Evolutionary conservation across 2,888 invertebrate species (phyloP).

Genomic region (Drosophila sordidula): DNA sequence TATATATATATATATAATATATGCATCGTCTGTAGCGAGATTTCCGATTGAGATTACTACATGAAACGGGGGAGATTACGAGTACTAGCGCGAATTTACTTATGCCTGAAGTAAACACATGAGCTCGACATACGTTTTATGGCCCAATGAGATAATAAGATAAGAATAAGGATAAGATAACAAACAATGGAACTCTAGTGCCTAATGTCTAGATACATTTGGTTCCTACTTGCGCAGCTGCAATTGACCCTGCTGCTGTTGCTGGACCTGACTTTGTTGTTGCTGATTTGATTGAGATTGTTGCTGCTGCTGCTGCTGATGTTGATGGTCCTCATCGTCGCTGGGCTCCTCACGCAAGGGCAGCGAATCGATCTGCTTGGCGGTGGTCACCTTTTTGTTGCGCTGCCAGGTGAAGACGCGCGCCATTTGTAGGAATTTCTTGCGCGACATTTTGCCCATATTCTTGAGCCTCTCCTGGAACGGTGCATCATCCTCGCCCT

Average conservation of each 20-base stretch:
- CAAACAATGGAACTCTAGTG: constrained; percentile 54
- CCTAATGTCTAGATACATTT: neutral
- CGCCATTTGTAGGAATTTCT: constrained; percentile 92
- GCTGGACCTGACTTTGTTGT: constrained; percentile 46
- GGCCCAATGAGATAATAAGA: constrained; percentile 63
- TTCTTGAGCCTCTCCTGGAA: constrained; percentile 92
- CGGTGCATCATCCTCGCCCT: constrained; percentile 88
- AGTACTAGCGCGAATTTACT: constrained; percentile 41
- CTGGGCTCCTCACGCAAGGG: constrained; percentile 88
- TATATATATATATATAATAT: constrained; percentile 32
- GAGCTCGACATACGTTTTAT: constrained; percentile 58
- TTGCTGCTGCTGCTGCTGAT: constrained; percentile 84
- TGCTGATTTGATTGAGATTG: constrained; percentile 51
- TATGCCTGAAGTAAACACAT: constrained; percentile 32
- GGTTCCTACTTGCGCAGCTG: constrained; percentile 73
- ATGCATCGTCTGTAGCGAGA: constrained; percentile 37
- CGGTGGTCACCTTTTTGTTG: constrained; percentile 85
- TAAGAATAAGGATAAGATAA: constrained; percentile 65
- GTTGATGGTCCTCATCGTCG: constrained; percentile 87
- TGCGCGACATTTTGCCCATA: constrained; percentile 93
- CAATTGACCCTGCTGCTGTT: constrained; percentile 63
- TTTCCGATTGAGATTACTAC: constrained; percentile 56
- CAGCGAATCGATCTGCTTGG: constrained; percentile 86
- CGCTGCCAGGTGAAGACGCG: constrained; percentile 90
- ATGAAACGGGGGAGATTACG: constrained; percentile 46